phyloP scores from a whole-genome alignment of 1,140 invertebrate species.

The Phthorimaea operculella region DNA sequence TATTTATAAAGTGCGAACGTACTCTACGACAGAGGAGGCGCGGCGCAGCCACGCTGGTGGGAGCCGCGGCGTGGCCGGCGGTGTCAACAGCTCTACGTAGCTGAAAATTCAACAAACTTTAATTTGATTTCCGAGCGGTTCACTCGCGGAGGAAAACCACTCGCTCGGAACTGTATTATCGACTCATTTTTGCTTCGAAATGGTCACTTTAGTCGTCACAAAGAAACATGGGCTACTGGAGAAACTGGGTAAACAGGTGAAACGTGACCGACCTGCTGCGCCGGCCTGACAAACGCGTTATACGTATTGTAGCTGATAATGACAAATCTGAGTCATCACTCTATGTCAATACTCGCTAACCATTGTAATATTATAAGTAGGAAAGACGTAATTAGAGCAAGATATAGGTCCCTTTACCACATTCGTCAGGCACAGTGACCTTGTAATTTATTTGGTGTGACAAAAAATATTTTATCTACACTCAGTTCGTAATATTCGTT shows the following conservation, averaged over 20 bases:
- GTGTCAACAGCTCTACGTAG: conserved; percentile 32
- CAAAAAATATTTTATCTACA: not conserved
- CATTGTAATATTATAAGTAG: no score
- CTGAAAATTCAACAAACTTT: conserved; percentile 37
- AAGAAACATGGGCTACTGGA: no score
- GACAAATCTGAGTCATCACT: no score
- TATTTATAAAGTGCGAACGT: conserved; percentile 30
- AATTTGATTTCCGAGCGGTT: conserved; percentile 17
- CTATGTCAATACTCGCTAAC: no score
- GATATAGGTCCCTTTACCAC: no score
- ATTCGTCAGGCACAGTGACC: no score
- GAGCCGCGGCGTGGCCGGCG: conserved; percentile 22
- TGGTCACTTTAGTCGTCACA: no score
- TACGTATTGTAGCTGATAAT: not conserved
- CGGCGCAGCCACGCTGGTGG: conserved; percentile 34
- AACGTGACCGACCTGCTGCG: conserved; percentile 15
- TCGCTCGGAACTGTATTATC: conserved; percentile 11
- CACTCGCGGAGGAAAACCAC: conserved; percentile 8
- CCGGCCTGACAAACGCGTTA: not conserved
- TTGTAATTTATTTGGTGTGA: not conserved
- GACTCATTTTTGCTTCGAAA: not conserved
- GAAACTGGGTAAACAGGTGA: conserved; percentile 4
- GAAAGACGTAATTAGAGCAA: no score
- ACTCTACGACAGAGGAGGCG: conserved; percentile 28
- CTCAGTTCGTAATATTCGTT: no score